These are phyloP conservation scores for Aporrectodea caliginosa DNA, from an alignment of 1,140 invertebrate species.

Conservation along the genomic window DNA sequence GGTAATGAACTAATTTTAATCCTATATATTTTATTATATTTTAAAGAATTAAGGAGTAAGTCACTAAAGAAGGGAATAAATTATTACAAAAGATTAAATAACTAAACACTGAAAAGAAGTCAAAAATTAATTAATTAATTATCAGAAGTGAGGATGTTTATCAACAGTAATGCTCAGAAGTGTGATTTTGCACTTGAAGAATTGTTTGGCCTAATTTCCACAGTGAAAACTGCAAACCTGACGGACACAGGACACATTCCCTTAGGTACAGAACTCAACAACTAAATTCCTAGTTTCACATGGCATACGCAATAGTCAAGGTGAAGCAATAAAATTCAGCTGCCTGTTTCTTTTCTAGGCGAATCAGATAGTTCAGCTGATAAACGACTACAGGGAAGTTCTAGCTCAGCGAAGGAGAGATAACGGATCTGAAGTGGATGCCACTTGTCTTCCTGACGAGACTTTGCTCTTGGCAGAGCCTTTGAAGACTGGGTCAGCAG, in stretches of 20 bases:
- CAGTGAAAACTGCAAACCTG: slow-evolving; percentile 76
- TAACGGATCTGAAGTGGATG: neutral
- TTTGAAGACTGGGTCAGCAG: no score
- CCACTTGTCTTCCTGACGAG: neutral
- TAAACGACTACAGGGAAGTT: slow-evolving; percentile 72
- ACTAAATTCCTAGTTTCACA: neutral
- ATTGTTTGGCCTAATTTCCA: slow-evolving; percentile 84
- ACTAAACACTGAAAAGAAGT: no score
- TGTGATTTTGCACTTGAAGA: slow-evolving; percentile 67
- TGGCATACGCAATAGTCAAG: slow-evolving; percentile 8
- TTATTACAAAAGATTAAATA: no score
- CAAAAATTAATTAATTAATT: no score
- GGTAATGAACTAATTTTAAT: no score
- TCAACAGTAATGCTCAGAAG: slow-evolving; percentile 53
- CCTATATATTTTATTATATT: no score
- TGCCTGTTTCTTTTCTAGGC: no score
- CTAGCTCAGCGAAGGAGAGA: slow-evolving; percentile 29
- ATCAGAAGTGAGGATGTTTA: no score
- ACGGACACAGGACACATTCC: neutral
- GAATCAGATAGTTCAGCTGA: slow-evolving; percentile 87
- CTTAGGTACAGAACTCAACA: slow-evolving; percentile 9
- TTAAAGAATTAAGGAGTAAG: no score
- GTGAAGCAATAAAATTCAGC: slow-evolving; percentile 38
- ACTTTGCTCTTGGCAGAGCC: no score
- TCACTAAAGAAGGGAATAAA: no score